Base-by-base conservation (phyloP, 2,888 invertebrate genomes). In the Hirtodrosophila trivittata region DNA sequence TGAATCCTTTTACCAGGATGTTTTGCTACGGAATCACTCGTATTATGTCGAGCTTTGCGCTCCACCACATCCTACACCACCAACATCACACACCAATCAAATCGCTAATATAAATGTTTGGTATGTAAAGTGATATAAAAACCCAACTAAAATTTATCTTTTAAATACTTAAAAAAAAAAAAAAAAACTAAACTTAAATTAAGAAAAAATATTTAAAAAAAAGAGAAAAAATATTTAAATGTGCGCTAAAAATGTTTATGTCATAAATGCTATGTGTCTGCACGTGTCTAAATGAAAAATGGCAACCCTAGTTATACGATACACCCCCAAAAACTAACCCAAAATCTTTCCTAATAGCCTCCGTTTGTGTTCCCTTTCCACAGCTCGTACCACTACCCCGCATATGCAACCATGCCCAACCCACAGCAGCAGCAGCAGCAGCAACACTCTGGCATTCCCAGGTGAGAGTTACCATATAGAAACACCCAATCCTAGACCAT, bases 391-490 rank as follows among this genome's bases (percentile, higher is more conserved):
- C 88, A 89, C 81, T 88, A 86, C 87, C 89, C 88, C 63, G 73
- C 86, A 5, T 88, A 88, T 50, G 81, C 83, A 52, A 85, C 83
- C 10, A 91, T 93, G 80, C 93, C 94, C 70, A 93, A 93, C 89
- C 93, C 78, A 92, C 93, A 77, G 93, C 94, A 93, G 65, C 93
- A 94, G 75, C 84, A 46, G 14, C 87, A 55, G 69, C 87, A 64
- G 82, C 89, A 49, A 3, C 75, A 77, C 28, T n/a, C 59, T 37
- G 77, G 77, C 1, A 66, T 49, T 49, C 57, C 57, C 57, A 83
- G 86, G 77, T 84, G 8, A 49, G 49, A 45, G 9, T 4, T 8
- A 10, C 33, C 3, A 13, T 12, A 2, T 33, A 21, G 6, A 8
- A 14, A 14, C 14, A 13, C 1, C 25, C n/a, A 37, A 37, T 21